These are phyloP conservation scores for Mystacornis crossleyi DNA, from an alignment of 2,113 vertebrate species.

Conservation along the genomic window DNA sequence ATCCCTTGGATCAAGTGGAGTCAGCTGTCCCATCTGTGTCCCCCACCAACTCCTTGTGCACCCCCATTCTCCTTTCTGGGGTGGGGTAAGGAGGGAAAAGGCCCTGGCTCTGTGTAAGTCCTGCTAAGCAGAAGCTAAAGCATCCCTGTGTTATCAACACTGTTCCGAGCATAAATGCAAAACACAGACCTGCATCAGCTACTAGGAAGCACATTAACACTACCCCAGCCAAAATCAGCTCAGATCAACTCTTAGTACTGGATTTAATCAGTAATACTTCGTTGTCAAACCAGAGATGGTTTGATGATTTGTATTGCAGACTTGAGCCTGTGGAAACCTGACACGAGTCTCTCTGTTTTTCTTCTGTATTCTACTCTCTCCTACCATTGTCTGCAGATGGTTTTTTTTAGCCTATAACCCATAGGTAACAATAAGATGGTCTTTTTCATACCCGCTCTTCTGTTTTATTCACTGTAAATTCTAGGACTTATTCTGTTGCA, in stretches of 20 bases:
- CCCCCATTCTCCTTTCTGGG: rapidly evolving
- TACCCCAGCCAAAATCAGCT: not conserved
- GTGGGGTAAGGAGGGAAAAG: not conserved
- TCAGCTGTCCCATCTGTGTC: not conserved
- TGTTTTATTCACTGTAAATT: not conserved
- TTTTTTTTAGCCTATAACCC: not conserved
- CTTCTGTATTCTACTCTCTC: not conserved
- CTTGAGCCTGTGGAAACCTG: not conserved
- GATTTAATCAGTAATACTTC: not conserved
- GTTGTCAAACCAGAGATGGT: not conserved
- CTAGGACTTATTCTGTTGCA: not conserved
- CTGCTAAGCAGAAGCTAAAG: not conserved
- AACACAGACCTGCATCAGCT: not conserved
- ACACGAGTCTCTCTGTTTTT: not conserved
- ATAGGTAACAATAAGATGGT: not conserved
- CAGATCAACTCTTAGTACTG: not conserved
- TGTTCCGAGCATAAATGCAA: not conserved
- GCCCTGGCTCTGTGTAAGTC: not conserved
- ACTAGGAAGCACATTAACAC: rapidly evolving
- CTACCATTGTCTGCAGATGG: not conserved
- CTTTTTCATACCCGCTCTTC: not conserved
- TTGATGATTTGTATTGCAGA: not conserved
- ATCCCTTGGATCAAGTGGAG: not conserved
- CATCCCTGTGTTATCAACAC: not conserved
- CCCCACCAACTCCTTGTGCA: not conserved